These are phyloP conservation scores for Drosophila greeni DNA, from an alignment of 2,888 invertebrate species.

Conservation along the genomic window DNA sequence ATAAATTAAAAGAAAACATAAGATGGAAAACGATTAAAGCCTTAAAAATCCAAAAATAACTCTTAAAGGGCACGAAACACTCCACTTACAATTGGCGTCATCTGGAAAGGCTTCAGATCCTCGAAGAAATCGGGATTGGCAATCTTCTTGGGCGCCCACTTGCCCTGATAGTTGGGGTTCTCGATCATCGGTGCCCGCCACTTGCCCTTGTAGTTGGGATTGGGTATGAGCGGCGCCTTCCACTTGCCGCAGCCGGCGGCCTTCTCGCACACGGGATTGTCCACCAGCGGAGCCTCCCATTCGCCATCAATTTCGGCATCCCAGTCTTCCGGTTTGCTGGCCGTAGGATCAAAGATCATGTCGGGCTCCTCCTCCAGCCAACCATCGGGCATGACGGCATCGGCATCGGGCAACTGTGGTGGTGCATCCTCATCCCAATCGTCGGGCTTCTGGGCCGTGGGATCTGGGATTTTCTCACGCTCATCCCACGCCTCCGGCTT, in stretches of 20 bases:
- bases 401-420: conserved; percentile 90
- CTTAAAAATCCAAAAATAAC: neutral
- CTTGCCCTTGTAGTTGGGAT: conserved; percentile 94
- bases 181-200: conserved; percentile 94
- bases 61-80: neutral
- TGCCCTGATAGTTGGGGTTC: conserved; percentile 96
- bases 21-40: neutral
- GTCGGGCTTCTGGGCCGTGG: conserved; percentile 91
- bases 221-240: conserved; percentile 90
- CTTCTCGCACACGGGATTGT: conserved; percentile 90
- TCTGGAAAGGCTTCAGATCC: conserved; percentile 92
- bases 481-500: conserved; percentile 98
- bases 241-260: conserved; percentile 95
- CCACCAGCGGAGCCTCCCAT: conserved; percentile 96
- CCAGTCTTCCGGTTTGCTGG: conserved; percentile 95
- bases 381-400: conserved; percentile 90
- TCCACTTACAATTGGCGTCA: conserved; percentile 88
- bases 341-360: conserved; percentile 91
- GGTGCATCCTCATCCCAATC: conserved; percentile 99
- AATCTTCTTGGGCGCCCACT: conserved; percentile 93
- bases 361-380: conserved; percentile 96
- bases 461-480: conserved; percentile 93
- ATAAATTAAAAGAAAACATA: neutral
- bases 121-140: conserved; percentile 95
- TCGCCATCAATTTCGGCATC: conserved; percentile 99